A percentile compares a stretch with the other conserved stretches of the same genome.
These are phyloP conservation scores for Polietes domitor DNA, from an alignment of 2,888 invertebrate species.

Conservation along the genomic window DNA sequence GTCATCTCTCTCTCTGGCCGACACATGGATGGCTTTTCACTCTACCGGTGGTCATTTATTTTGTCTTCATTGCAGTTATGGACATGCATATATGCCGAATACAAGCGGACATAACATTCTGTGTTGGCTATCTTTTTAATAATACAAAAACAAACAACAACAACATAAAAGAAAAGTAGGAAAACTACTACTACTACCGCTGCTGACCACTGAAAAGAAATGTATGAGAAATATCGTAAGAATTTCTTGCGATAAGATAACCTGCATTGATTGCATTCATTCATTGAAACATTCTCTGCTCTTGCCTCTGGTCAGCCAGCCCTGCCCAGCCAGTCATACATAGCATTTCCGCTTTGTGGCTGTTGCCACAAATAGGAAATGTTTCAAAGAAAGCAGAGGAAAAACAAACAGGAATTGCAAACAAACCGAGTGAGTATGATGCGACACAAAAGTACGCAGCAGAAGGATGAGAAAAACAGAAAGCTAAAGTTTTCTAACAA, in stretches of 20 bases:
- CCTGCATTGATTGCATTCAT: slow-evolving; percentile 53
- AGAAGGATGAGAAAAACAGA: not conserved
- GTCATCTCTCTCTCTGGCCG: not conserved
- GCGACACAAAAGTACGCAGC: not conserved
- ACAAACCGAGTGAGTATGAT: slow-evolving; percentile 9
- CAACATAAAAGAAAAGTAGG: slow-evolving; percentile 13
- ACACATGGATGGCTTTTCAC: not conserved
- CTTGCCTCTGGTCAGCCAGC: slow-evolving; percentile 5
- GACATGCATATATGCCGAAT: not conserved
- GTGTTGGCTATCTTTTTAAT: slow-evolving; percentile 29
- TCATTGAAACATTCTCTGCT: slow-evolving; percentile 35
- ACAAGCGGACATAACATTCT: slow-evolving; percentile 3
- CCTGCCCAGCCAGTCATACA: too few species aligned
- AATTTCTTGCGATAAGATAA: slow-evolving; percentile 54
- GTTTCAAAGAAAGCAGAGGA: too few species aligned
- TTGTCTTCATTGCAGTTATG: slow-evolving; percentile 43
- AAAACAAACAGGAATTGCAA: not conserved
- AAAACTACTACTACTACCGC: too few species aligned
- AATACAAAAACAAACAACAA: slow-evolving; percentile 35
- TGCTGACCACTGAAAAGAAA: slow-evolving; percentile 20
- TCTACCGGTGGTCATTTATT: slow-evolving; percentile 55
- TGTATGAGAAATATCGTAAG: slow-evolving; percentile 21
- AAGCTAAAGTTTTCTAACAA: not conserved
- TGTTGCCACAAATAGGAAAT: slow-evolving; percentile 15
- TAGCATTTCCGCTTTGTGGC: slow-evolving; percentile 26